A percentile compares a stretch with the other conserved stretches of the same genome.
Evolutionary conservation across 2,888 invertebrate genomes (phyloP).

Genomic region (Gryllus longicercus): DNA sequence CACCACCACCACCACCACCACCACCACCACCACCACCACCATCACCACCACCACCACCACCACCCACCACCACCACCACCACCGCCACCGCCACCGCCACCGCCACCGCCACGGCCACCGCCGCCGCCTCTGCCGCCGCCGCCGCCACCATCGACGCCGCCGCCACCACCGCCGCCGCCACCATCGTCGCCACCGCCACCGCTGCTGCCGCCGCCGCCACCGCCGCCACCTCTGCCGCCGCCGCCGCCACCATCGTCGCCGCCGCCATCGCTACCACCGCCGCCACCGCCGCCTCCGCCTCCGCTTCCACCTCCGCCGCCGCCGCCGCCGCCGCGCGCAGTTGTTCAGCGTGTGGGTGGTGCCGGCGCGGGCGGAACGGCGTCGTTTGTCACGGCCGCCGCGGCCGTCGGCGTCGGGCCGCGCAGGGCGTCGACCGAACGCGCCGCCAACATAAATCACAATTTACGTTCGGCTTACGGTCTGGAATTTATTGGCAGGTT

Average conservation of each 20-base stretch:
- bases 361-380: not conserved
- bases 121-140: not conserved
- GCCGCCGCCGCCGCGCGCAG: not conserved
- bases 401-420: not conserved
- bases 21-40: too few species aligned
- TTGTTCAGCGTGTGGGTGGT: not conserved
- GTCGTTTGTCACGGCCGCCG: not conserved
- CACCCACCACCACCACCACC: not conserved
- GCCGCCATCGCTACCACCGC: not conserved
- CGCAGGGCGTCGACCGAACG: not conserved
- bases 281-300: not conserved
- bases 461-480: not conserved
- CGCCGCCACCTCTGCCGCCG: not conserved
- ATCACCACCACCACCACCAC: too few species aligned
- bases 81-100: not conserved
- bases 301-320: not conserved
- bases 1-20: too few species aligned
- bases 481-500: constrained; percentile 9
- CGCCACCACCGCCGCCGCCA: not conserved
- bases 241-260: not conserved
- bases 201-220: not conserved
- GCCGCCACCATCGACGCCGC: not conserved
- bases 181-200: not conserved
- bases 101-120: not conserved
- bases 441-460: not conserved